A percentile compares a stretch with the other conserved stretches of the same genome.
phyloP scores from a whole-genome alignment of 2,113 vertebrate genomes.

The Scalopus aquaticus region DNA sequence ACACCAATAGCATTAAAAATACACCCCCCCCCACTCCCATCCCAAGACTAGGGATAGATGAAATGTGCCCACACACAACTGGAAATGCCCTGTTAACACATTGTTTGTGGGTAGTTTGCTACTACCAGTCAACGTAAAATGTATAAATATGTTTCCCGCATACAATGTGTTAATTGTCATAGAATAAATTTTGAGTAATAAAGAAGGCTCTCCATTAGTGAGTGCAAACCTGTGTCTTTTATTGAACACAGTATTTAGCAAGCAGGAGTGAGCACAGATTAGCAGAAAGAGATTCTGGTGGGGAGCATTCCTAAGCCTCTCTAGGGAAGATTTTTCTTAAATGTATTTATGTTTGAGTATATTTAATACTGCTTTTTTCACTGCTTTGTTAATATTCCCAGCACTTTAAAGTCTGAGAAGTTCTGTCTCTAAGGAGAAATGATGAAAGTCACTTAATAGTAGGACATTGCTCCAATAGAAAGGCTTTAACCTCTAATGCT shows the following conservation, averaged over 20 bases:
- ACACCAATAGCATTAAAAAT: neutral
- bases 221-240: conserved; percentile 66
- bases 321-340: neutral
- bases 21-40: neutral
- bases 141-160: no score
- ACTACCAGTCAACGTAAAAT: no score
- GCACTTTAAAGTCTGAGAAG: conserved; percentile 64
- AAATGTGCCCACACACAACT: conserved; percentile 58
- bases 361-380: conserved; percentile 71
- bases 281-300: neutral
- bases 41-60: conserved; percentile 32
- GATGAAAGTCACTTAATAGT: conserved; percentile 64
- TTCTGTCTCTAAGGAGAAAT: conserved; percentile 53
- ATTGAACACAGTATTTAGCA: conserved; percentile 80
- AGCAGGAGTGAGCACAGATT: conserved; percentile 39
- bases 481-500: conserved; percentile 68
- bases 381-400: conserved; percentile 68
- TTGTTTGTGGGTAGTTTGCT: no score
- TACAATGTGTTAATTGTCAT: conserved; percentile 50
- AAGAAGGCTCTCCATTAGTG: conserved; percentile 68
- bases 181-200: conserved; percentile 73
- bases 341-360: conserved; percentile 58
- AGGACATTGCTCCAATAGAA: neutral
- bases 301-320: conserved; percentile 47
- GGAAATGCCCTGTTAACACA: no score